Conservation (phyloP, 2,888 invertebrate species). For the Polia nebulosa region DNA sequence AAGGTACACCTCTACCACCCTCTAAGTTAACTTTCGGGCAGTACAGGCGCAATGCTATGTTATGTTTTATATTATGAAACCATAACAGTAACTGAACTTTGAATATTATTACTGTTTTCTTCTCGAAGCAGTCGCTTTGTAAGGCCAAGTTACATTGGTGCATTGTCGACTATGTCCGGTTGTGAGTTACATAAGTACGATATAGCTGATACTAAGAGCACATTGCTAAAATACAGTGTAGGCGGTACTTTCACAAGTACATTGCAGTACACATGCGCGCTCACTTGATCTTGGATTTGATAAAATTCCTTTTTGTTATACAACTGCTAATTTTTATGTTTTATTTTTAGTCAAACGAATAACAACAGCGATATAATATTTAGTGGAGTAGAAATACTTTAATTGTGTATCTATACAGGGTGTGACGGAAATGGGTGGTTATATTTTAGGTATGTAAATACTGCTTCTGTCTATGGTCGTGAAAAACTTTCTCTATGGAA, state of each 20-base stretch:
- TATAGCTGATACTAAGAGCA: conserved; percentile 22
- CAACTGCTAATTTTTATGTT: conserved; percentile 8
- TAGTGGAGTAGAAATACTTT: not conserved
- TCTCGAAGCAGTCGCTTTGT: not conserved
- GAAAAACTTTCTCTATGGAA: too few species aligned
- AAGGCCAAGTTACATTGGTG: not conserved
- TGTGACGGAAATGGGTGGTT: too few species aligned
- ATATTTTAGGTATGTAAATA: too few species aligned
- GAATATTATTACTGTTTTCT: not conserved
- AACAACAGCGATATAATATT: not conserved
- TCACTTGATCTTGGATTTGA: conserved; percentile 50
- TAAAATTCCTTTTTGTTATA: conserved; percentile 41
- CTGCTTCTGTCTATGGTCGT: too few species aligned
- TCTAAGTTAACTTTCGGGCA: too few species aligned
- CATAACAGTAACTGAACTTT: not conserved
- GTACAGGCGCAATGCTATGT: not conserved
- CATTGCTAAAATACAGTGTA: conserved; percentile 42
- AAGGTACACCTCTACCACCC: too few species aligned
- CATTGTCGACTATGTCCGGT: conserved; percentile 8
- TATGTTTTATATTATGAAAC: not conserved
- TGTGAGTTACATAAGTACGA: conserved; percentile 29
- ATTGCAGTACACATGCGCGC: conserved; percentile 41
- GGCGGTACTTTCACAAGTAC: conserved; percentile 58
- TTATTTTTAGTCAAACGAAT: conserved; percentile 7
- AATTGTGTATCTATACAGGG: not conserved